These are phyloP conservation scores for Boloria selene DNA, from an alignment of 2,888 invertebrate species.

Conservation along the genomic window DNA sequence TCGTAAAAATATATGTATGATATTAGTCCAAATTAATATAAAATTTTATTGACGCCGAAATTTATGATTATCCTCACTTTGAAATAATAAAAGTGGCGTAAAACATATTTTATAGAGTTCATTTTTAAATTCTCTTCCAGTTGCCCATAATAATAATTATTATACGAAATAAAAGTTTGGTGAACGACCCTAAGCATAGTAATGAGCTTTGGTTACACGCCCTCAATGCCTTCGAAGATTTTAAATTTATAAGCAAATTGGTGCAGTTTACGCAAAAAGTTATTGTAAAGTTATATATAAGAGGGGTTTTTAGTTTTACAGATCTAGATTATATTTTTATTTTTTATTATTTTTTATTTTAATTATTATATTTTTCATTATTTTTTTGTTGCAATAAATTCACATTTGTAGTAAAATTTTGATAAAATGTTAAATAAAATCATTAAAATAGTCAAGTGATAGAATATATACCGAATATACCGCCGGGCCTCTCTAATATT, in stretches of 20 bases:
- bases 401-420: too few relatives aligned
- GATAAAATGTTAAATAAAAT: too few relatives aligned
- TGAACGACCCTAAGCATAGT: slow-evolving; percentile 11
- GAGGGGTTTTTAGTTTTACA: too few relatives aligned
- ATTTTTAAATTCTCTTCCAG: background rate
- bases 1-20: slow-evolving; percentile 13
- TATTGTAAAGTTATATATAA: too few relatives aligned
- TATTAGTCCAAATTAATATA: slow-evolving; percentile 10
- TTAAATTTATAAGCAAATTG: slow-evolving; percentile 9
- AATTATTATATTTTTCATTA: too few relatives aligned
- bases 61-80: slow-evolving; percentile 12
- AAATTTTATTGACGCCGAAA: slow-evolving; percentile 2
- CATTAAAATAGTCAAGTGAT: too few relatives aligned
- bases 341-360: too few relatives aligned
- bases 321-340: too few relatives aligned
- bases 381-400: too few relatives aligned
- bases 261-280: background rate
- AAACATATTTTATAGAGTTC: slow-evolving; percentile 16
- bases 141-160: slow-evolving; percentile 12
- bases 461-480: too few relatives aligned
- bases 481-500: too few relatives aligned
- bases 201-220: slow-evolving; percentile 9
- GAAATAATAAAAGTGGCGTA: slow-evolving; percentile 7
- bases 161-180: slow-evolving; percentile 22
- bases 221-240: slow-evolving; percentile 4